Base-by-base conservation (phyloP, 2,113 vertebrate species). In the Nothoprocta perdicaria region DNA sequence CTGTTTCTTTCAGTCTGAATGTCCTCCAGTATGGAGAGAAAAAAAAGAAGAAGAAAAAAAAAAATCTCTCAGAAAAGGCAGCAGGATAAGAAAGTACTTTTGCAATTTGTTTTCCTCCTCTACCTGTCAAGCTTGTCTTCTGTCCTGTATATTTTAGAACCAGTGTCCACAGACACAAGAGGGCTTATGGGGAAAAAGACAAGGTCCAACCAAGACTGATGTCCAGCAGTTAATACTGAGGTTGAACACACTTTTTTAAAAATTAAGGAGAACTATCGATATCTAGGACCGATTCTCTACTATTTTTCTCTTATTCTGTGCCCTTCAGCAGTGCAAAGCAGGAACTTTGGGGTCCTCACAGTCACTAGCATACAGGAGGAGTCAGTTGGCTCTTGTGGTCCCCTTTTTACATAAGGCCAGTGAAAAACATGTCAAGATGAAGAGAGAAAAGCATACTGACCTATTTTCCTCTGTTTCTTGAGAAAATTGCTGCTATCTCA, bases 161-260 rank as follows among this genome's bases (percentile, higher is more conserved):
- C 0, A 0, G 2, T n/a, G 23, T 24, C 22, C 52, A 31, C 19
- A 46, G 85, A 14, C 17, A 41, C 71, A 23, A 62, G n/a, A 3
- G 3, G 3, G 26, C 45, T 9, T n/a, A 14, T 50, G 33, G 67
- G 12, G 22, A 11, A 48, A 38, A 17, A 48, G 38, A 45, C 8
- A 19, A 83, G 3, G 41, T 58, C 10, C 18, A 71, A 76, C 12
- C 14, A 57, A 33, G 67, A 58, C 46, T 46, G 18, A 4, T 65
- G 55, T 50, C 66, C n/a, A 23, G 6, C 6, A 66, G 50, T 72
- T 67, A n/a, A 16, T 50, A 7, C 40, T 3, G n/a, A 58, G 7
- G 27, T 35, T 68, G 48, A 92, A 40, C 21, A 29, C 8, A 16
- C 1, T 17, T 13, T 52, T 76, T 38, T 31, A 80, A 74, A 61